Base-by-base conservation (phyloP, 2,888 invertebrate genomes). In the Tridacna crocea region DNA sequence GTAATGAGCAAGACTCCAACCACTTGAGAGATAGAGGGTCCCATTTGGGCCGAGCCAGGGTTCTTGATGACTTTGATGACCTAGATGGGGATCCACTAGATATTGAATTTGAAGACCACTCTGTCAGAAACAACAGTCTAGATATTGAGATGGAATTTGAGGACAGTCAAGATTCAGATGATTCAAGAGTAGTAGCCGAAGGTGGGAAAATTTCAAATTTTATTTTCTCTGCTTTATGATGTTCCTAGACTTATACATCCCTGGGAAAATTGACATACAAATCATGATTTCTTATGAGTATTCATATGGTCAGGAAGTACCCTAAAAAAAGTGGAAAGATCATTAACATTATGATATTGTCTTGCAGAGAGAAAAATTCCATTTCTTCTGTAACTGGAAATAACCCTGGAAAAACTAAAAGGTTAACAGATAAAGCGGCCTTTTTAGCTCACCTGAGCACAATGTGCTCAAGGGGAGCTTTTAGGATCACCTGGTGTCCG, bases 71-170 rank as follows among this genome's bases (percentile, higher is more conserved):
- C 15, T 78, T 83, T 27, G 88, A 89, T 78, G 88, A 89, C 75
- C 88, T 87, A 12, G 75, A 80, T 15, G 88, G 88, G 75, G 88
- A 89, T 72, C 88, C 87, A 47, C 77, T 90, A 75, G 91, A 90
- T 68, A 73, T 90, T 13, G 90, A 86, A 12, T 88, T 88, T 88
- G 88, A 88, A 47, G 79, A 83, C 65, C 77, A 77, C 12, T 75
- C 84, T n/a, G 80, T 74, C 60, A 75, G 73, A 12, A 77, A 80
- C 46, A 82, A 83, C 58, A 88, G 88, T 46, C 87, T 87, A 46
- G 80, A 85, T n/a, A 75, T 81, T 75, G 87, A 87, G 13, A 47
- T 73, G 13, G 87, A 83, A 60, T 85, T 86, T 76, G 88, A 87
- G 55, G 78, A 80, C 17, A 75, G 85, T 70, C 89, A 88, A 80